phyloP scores from a whole-genome alignment of 2,888 invertebrate species.

The Philhelius pedissequus region DNA sequence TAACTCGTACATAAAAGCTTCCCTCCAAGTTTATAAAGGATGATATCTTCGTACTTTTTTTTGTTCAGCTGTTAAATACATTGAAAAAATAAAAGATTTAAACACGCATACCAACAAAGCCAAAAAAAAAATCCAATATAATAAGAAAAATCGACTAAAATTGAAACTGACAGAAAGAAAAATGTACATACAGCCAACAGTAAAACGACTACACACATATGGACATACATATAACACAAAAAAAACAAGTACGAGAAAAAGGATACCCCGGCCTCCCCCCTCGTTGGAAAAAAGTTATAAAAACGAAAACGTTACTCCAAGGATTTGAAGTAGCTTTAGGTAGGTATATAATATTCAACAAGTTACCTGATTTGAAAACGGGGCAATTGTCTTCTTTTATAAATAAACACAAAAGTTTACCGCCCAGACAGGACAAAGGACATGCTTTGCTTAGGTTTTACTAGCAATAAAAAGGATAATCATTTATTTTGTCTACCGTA shows the following conservation, averaged over 20 bases:
- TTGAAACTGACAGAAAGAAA: background rate
- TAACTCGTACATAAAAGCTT: slow-evolving; percentile 32
- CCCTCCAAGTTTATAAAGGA: background rate
- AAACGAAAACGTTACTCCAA: background rate
- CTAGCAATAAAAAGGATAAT: slow-evolving; percentile 35
- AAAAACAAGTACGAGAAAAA: background rate
- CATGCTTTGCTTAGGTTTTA: slow-evolving; percentile 40
- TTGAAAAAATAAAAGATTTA: slow-evolving; percentile 3
- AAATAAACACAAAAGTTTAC: slow-evolving; percentile 31
- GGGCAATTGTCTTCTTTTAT: background rate
- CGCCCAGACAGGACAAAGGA: slow-evolving; percentile 47
- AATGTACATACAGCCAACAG: background rate
- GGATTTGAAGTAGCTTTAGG: too few species aligned
- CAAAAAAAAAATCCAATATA: background rate
- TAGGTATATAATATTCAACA: slow-evolving; percentile 39
- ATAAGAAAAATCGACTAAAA: background rate
- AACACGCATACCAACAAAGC: background rate
- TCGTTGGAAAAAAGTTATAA: background rate
- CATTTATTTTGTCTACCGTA: background rate
- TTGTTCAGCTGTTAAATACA: slow-evolving; percentile 5
- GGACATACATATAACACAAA: background rate
- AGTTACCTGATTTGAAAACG: slow-evolving; percentile 7
- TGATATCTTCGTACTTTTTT: background rate
- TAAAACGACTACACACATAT: background rate
- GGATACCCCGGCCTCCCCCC: background rate